A percentile compares a stretch with the other conserved stretches of the same genome.
Evolutionary conservation across 2,888 invertebrate species (phyloP).

Genomic region (Boloria selene): DNA sequence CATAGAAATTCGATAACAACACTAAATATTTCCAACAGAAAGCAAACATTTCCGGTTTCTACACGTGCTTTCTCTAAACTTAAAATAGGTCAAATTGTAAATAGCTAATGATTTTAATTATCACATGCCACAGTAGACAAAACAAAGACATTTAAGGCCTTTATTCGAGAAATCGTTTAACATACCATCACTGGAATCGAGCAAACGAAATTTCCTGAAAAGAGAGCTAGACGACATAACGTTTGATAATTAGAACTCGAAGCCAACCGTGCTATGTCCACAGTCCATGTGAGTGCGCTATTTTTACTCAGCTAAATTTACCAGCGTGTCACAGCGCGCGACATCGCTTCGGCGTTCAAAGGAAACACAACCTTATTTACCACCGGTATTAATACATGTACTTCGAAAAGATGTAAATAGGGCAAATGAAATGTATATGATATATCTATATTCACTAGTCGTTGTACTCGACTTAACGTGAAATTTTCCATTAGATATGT

Average conservation of each 20-base stretch:
- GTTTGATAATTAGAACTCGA: slow-evolving; percentile 37
- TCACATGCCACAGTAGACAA: background rate
- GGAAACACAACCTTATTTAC: slow-evolving; percentile 39
- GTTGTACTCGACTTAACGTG: slow-evolving; percentile 1
- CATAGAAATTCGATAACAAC: too few relatives aligned
- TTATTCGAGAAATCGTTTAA: too few relatives aligned
- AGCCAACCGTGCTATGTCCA: slow-evolving; percentile 42
- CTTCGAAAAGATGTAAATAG: slow-evolving; percentile 15
- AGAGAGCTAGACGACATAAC: slow-evolving; percentile 28
- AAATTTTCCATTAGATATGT: background rate
- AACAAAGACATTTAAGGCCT: too few relatives aligned
- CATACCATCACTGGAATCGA: background rate
- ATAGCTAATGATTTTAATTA: slow-evolving; percentile 4
- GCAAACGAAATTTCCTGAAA: slow-evolving; percentile 17
- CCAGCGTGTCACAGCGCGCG: slow-evolving; percentile 70
- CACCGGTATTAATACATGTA: slow-evolving; percentile 16
- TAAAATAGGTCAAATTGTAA: slow-evolving; percentile 12
- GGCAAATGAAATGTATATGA: slow-evolving; percentile 3
- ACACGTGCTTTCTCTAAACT: slow-evolving; percentile 13
- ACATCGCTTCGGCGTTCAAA: slow-evolving; percentile 54
- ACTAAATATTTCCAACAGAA: background rate
- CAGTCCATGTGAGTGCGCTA: slow-evolving; percentile 64
- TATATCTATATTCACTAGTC: background rate
- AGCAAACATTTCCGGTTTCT: slow-evolving; percentile 2
- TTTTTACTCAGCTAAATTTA: slow-evolving; percentile 53